phyloP scores from a whole-genome alignment of 2,113 vertebrate genomes.

The Aramus guarauna region DNA sequence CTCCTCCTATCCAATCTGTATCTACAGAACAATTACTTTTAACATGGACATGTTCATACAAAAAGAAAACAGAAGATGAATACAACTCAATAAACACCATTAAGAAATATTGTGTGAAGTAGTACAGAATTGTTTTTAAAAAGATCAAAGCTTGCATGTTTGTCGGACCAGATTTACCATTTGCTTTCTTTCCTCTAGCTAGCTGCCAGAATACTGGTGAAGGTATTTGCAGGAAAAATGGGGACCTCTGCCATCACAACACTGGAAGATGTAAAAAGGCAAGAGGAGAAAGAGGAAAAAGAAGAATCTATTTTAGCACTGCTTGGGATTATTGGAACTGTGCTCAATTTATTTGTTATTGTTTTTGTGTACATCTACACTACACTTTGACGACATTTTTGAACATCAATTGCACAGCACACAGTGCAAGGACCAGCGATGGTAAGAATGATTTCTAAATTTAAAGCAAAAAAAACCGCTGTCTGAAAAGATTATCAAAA shows the following conservation, averaged over 20 bases:
- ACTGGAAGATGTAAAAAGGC: constrained; percentile 81
- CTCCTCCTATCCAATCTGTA: not conserved
- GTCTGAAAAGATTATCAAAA: constrained; percentile 26
- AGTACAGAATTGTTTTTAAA: not conserved
- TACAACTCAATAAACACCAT: not conserved
- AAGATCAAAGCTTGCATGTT: not conserved
- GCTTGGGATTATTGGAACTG: constrained; percentile 87
- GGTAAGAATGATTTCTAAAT: constrained; percentile 42
- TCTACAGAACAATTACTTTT: not conserved
- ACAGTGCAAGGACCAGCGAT: constrained; percentile 4
- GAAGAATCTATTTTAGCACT: constrained; percentile 89
- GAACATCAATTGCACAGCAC: not conserved
- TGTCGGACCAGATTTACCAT: constrained; percentile 35
- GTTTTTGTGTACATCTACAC: constrained; percentile 91
- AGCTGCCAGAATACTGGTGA: constrained; percentile 76
- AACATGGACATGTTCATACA: not conserved
- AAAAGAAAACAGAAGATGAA: not conserved
- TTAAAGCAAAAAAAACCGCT: not conserved
- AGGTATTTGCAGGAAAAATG: constrained; percentile 80
- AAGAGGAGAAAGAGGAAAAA: constrained; percentile 88
- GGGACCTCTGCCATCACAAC: constrained; percentile 83
- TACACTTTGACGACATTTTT: constrained; percentile 77
- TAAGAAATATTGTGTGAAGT: not conserved
- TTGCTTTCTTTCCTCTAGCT: constrained; percentile 74
- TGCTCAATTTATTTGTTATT: constrained; percentile 89